Percentiles rank a stretch among this genome's conserved stretches.
Evolutionary conservation across 2,888 invertebrate species (phyloP).

Genomic region (Lagria hirta): DNA sequence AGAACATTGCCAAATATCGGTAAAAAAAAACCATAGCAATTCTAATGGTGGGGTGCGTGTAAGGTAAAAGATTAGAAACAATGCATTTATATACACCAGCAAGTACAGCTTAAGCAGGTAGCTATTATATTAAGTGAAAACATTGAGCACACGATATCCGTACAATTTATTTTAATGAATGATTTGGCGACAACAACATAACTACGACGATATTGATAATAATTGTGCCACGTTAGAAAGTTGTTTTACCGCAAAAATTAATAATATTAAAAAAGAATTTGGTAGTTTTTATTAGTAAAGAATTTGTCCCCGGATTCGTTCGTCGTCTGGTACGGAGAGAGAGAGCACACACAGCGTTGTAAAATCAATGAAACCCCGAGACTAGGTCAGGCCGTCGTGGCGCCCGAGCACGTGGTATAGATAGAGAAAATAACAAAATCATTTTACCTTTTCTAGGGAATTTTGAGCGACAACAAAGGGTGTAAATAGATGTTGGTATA

Average conservation of each 20-base stretch:
- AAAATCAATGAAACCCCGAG: conserved; percentile 45
- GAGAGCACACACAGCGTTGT: too few relatives aligned
- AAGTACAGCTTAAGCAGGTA: too few relatives aligned
- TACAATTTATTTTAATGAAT: conserved; percentile 21
- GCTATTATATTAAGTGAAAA: conserved; percentile 25
- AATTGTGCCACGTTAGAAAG: conserved; percentile 18
- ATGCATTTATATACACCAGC: too few relatives aligned
- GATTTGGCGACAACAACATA: conserved; percentile 20
- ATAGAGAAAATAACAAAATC: too few relatives aligned
- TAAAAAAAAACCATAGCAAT: conserved; percentile 9
- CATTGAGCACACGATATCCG: conserved; percentile 23
- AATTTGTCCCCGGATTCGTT: too few relatives aligned
- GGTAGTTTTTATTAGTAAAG: too few relatives aligned
- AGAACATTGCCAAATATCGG: conserved; percentile 17
- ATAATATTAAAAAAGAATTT: too few relatives aligned
- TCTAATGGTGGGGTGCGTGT: conserved; percentile 14
- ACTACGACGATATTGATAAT: too few relatives aligned
- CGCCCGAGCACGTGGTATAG: conserved; percentile 31
- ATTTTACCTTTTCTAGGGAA: too few relatives aligned
- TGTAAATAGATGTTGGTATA: conserved; percentile 36
- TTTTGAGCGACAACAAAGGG: too few relatives aligned
- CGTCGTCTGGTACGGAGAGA: too few relatives aligned
- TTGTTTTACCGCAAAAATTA: too few relatives aligned
- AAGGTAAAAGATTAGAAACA: conserved; percentile 25
- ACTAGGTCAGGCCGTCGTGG: conserved; percentile 44